Evolutionary conservation across 2,797 vertebrate species (phyloP), one percentile per base, ranked within the genome.

Genomic region (Gadopsis marmoratus): DNA sequence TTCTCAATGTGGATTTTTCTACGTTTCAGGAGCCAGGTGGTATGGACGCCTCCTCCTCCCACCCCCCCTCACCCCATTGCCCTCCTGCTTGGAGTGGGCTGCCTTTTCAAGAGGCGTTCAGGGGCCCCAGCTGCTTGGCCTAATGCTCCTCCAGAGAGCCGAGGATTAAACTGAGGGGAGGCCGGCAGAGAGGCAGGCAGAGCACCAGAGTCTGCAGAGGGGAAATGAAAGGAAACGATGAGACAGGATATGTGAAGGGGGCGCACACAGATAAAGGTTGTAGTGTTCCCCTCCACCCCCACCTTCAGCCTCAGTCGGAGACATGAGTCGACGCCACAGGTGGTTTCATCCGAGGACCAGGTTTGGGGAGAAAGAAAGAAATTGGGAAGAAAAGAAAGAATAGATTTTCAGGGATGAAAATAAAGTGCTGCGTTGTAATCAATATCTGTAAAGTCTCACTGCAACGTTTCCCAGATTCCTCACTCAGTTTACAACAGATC

Each of bases 71-170:
- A 33, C 37, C 37, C 37, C 37, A 9, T 10, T 5, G 2, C 39
- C 50, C 60, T 41, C 67, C 79, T 26, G 48, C 26, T 26, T 87
- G 70, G 82, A 91, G 83, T 76, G 86, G 72, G 45, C 86, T 76
- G 69, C 79, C 85, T 88, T 81, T 87, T 87, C 61, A 84, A 91
- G 89, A 87, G 86, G 79, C 77, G 56, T 83, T 77, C 81, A 78
- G 80, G 87, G 88, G 85, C 82, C 89, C 84, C 90, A 92, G 92
- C 92, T 93, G 92, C 90, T 89, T 79, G 89, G 89, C 85, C 92
- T 89, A 78, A 82, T 77, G 84, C 83, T 87, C 85, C 86, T 89
- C 87, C 87, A 73, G 81, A 89, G 80, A 88, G 82, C 70, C 7
- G 67, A 73, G 85, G 87, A 92, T 91, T 92, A 93, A 83, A 89